These are phyloP conservation scores for Dynastes hyllus DNA, from an alignment of 2,888 invertebrate genomes.

Conservation along the genomic window DNA sequence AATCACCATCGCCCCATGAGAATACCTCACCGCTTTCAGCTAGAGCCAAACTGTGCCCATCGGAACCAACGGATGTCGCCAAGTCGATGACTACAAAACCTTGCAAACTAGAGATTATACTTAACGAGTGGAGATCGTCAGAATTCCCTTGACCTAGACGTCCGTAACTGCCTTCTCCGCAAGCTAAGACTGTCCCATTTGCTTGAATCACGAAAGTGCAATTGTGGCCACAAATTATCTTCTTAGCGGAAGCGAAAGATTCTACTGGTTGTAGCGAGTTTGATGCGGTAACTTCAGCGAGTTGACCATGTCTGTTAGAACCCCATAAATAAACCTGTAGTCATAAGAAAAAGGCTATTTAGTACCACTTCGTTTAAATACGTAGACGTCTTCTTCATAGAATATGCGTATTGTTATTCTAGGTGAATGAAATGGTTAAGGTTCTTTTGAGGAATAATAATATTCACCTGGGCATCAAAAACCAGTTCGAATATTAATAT, in stretches of 20 bases:
- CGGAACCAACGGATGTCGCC: slow-evolving; percentile 78
- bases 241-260: slow-evolving; percentile 72
- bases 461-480: not conserved
- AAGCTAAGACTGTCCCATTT: slow-evolving; percentile 77
- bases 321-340: slow-evolving; percentile 76
- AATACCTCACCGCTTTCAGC: slow-evolving; percentile 80
- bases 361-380: not conserved
- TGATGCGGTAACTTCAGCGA: slow-evolving; percentile 72
- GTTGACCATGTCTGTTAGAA: slow-evolving; percentile 77
- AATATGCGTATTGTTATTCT: too few species aligned
- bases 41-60: slow-evolving; percentile 78
- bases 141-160: slow-evolving; percentile 78
- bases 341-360: not conserved
- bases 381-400: too few species aligned
- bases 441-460: not conserved
- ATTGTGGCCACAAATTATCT: slow-evolving; percentile 79
- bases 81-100: slow-evolving; percentile 78
- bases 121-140: slow-evolving; percentile 76
- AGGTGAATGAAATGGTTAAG: too few species aligned
- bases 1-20: slow-evolving; percentile 80
- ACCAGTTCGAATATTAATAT: not conserved
- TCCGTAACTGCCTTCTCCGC: slow-evolving; percentile 80
- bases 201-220: slow-evolving; percentile 78
- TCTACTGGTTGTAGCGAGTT: slow-evolving; percentile 70
- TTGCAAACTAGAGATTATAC: slow-evolving; percentile 76